Conservation (phyloP, 2,888 invertebrate species). For the Lasioglossum vierecki region DNA sequence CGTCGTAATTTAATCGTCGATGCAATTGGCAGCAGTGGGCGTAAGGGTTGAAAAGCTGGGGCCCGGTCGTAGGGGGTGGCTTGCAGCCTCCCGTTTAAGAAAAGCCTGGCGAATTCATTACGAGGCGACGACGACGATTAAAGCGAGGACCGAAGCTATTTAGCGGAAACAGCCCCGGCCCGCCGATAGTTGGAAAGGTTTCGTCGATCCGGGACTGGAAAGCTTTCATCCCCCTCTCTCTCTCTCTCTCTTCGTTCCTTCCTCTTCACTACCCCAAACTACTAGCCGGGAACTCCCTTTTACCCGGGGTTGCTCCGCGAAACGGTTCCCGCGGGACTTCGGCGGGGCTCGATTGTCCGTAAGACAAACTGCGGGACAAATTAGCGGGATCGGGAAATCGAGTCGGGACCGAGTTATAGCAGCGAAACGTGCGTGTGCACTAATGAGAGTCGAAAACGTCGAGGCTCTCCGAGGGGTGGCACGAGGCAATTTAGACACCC, state of each 20-base stretch:
- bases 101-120: conserved; percentile 53
- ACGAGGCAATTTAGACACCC: background rate
- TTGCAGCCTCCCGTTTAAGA: conserved; percentile 38
- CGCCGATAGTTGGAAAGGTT: conserved; percentile 10
- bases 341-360: conserved; percentile 24
- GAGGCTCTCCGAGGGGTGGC: background rate
- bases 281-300: background rate
- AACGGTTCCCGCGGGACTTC: conserved; percentile 23
- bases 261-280: background rate
- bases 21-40: conserved; percentile 30
- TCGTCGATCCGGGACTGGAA: conserved; percentile 12
- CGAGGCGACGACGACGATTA: conserved; percentile 41
- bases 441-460: background rate
- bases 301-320: conserved; percentile 3
- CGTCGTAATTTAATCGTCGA: conserved; percentile 54
- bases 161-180: conserved; percentile 18
- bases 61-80: background rate
- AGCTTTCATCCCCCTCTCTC: background rate
- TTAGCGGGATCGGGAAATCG: conserved; percentile 37
- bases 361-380: conserved; percentile 50
- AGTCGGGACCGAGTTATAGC: conserved; percentile 24
- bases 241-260: background rate
- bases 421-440: conserved; percentile 5
- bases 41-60: background rate
- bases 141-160: conserved; percentile 32